phyloP scores from a whole-genome alignment of 2,113 vertebrate genomes.

The Oreochromis niloticus region DNA sequence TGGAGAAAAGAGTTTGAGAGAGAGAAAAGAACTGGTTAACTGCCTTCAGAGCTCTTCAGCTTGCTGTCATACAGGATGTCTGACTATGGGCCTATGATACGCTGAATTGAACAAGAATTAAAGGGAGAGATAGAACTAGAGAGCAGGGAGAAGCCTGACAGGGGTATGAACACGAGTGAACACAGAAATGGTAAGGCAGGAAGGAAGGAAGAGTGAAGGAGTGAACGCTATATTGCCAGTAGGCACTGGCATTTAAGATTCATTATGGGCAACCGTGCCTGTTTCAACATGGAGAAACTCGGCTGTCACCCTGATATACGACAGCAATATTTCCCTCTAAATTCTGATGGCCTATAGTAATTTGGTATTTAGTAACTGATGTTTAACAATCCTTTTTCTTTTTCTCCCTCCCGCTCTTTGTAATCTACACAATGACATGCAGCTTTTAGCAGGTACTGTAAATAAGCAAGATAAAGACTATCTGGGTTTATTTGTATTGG shows the following conservation, averaged over 20 bases:
- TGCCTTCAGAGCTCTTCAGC: not conserved
- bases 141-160: not conserved
- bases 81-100: not conserved
- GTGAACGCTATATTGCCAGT: slow-evolving; percentile 14
- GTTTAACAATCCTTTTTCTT: slow-evolving; percentile 42
- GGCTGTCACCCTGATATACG: slow-evolving; percentile 57
- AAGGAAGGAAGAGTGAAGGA: not conserved
- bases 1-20: not conserved
- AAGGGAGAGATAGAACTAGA: not conserved
- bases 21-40: not conserved
- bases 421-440: slow-evolving; percentile 8
- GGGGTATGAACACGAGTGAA: slow-evolving; percentile 12
- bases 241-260: slow-evolving; percentile 62
- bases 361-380: slow-evolving; percentile 64
- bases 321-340: slow-evolving; percentile 31
- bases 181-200: not conserved
- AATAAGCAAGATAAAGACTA: not conserved
- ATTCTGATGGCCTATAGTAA: slow-evolving; percentile 44
- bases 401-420: not conserved
- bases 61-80: slow-evolving; percentile 1
- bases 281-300: slow-evolving; percentile 32
- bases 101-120: slow-evolving; percentile 1
- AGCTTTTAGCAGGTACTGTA: slow-evolving; percentile 16
- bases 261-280: slow-evolving; percentile 30
- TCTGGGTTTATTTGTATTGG: not conserved